phyloP scores from a whole-genome alignment of 2,888 invertebrate species.

The Cerastis rubricosa region DNA sequence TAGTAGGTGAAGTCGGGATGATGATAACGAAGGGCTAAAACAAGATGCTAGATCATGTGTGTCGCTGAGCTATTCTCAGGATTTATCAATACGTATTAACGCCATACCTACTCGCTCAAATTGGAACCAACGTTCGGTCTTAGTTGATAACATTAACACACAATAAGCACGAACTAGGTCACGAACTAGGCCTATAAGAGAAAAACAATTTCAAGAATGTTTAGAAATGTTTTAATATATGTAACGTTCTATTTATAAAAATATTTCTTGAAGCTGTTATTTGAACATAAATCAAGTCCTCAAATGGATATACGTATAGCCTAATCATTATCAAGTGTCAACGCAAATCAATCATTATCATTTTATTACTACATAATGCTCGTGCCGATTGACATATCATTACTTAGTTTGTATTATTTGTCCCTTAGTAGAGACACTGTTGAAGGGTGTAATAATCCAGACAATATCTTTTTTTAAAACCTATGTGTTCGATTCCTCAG shows the following conservation, averaged over 20 bases:
- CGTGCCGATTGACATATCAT: no score
- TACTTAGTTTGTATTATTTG: no score
- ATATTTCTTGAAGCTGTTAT: background rate
- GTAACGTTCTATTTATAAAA: background rate
- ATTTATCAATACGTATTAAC: background rate
- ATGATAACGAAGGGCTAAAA: background rate
- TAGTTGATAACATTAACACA: conserved; percentile 7
- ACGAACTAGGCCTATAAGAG: background rate
- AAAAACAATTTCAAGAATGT: background rate
- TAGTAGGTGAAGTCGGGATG: background rate
- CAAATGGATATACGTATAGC: background rate
- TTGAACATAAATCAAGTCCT: background rate
- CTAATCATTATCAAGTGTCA: background rate
- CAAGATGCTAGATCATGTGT: no score
- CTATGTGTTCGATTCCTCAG: no score
- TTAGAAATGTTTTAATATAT: background rate
- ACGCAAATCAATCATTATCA: no score
- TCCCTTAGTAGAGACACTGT: no score
- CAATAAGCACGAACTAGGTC: conserved; percentile 4
- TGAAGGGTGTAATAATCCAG: no score
- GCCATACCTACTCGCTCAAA: background rate
- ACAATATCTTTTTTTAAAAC: no score
- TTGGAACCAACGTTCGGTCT: background rate
- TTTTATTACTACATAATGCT: no score
- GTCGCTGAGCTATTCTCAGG: background rate